Percentiles rank a stretch among this genome's conserved stretches.
phyloP scores from a whole-genome alignment of 2,113 vertebrate species.

The Castor canadensis region DNA sequence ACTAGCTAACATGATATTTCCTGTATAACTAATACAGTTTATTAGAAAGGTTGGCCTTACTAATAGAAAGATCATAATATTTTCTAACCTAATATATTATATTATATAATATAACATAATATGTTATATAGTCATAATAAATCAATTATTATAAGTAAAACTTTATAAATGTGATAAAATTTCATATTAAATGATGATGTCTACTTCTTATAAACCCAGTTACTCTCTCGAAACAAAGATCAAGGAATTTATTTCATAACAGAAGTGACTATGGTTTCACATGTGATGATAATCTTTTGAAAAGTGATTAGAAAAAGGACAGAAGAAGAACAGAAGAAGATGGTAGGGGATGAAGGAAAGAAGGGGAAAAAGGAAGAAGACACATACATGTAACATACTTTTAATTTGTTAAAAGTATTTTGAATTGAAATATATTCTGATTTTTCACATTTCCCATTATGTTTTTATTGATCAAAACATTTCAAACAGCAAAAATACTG shows the following conservation, averaged over 20 bases:
- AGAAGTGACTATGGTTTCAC: not conserved
- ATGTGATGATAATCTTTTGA: not conserved
- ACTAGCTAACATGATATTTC: constrained; percentile 27
- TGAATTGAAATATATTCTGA: not conserved
- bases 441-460: not conserved
- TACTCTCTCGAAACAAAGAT: not conserved
- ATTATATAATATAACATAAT: too few relatives aligned
- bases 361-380: not conserved
- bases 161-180: not conserved
- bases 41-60: not conserved
- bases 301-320: not conserved
- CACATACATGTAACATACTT: not conserved
- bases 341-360: accelerated
- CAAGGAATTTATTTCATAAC: not conserved
- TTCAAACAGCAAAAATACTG: not conserved
- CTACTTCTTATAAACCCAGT: not conserved
- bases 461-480: not conserved
- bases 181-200: not conserved
- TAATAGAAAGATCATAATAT: too few relatives aligned
- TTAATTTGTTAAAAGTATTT: not conserved
- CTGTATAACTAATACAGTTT: not conserved
- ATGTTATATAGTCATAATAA: not conserved
- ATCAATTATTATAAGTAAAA: not conserved
- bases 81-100: too few relatives aligned
- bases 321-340: not conserved